A percentile compares a stretch with the other conserved stretches of the same genome.
Conservation (phyloP, 2,113 vertebrate genomes). For the Ursus arctos region DNA sequence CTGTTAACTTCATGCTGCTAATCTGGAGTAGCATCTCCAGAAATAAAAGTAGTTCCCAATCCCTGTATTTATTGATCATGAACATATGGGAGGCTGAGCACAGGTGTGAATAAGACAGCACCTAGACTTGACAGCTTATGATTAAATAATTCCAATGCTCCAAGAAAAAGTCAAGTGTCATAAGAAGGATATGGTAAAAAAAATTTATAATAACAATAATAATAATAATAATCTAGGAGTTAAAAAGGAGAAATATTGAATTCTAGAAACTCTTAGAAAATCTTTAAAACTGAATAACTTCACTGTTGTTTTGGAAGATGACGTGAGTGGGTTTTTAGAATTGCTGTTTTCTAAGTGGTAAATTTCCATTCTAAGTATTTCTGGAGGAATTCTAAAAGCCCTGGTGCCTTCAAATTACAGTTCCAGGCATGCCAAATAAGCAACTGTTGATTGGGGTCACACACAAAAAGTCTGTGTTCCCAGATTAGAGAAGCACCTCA, state of each 20-base stretch:
- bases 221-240: background rate
- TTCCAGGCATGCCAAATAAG: constrained; percentile 14
- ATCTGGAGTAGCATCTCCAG: background rate
- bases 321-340: background rate
- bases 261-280: background rate
- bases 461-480: constrained; percentile 27
- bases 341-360: constrained; percentile 1
- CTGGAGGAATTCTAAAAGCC: constrained; percentile 34
- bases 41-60: background rate
- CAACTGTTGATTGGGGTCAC: background rate
- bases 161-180: background rate
- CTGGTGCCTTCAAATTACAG: constrained; percentile 46
- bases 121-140: background rate
- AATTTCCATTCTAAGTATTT: constrained; percentile 53
- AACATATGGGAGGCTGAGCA: background rate
- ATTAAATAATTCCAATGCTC: background rate
- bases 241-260: background rate
- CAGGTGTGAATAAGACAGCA: background rate
- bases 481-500: constrained; percentile 16
- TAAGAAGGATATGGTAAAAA: background rate
- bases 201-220: background rate
- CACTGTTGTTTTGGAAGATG: background rate
- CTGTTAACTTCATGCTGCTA: background rate
- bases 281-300: background rate
- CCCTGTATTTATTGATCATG: background rate